These are phyloP conservation scores for Rhopalosiphum maidis DNA, from an alignment of 1,140 invertebrate species.

Conservation along the genomic window DNA sequence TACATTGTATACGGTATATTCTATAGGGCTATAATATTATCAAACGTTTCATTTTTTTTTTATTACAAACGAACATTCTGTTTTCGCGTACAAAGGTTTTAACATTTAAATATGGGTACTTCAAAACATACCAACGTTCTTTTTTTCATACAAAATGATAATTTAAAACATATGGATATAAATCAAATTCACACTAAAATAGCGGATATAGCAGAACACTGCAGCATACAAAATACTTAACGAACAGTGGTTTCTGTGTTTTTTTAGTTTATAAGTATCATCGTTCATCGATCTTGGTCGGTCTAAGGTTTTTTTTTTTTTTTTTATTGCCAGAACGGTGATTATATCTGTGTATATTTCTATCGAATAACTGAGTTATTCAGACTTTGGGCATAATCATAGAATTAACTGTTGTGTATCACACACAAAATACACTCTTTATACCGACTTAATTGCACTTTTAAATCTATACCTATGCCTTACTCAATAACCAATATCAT, in stretches of 20 bases:
- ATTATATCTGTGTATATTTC: neutral
- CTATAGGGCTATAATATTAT: neutral
- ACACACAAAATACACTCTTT: neutral
- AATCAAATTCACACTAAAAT: neutral
- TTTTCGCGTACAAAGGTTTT: neutral
- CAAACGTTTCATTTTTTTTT: neutral
- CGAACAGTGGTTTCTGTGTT: too few relatives aligned
- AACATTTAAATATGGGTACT: too few relatives aligned
- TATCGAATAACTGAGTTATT: neutral
- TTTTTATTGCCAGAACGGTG: neutral
- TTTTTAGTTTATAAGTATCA: too few relatives aligned
- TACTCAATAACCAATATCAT: neutral
- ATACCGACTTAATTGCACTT: neutral
- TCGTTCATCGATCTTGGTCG: too few relatives aligned
- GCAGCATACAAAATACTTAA: too few relatives aligned
- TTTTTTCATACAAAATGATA: too few relatives aligned
- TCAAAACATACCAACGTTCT: too few relatives aligned
- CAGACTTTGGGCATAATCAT: neutral
- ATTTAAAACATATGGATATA: neutral
- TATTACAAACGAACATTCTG: neutral
- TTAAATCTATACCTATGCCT: neutral
- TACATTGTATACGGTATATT: neutral
- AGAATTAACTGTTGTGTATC: neutral
- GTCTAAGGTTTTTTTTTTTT: neutral
- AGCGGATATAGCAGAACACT: neutral